Conservation (phyloP, 2,797 vertebrate genomes). For the Gymnothorax reevesii region DNA sequence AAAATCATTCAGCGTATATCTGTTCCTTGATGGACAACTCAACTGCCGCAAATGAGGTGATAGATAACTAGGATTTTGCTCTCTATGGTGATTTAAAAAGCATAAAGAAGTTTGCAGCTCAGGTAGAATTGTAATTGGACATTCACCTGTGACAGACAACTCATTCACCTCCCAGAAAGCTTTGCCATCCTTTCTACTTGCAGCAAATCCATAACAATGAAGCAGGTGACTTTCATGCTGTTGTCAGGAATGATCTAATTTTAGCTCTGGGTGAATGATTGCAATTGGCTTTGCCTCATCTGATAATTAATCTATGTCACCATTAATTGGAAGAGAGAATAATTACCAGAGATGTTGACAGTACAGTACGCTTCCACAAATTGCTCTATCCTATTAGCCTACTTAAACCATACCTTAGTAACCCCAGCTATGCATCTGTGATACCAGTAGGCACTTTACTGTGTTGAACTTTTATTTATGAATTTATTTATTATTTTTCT, state of each 20-base stretch:
- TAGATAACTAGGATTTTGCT: slow-evolving; percentile 78
- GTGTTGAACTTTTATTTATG: slow-evolving; percentile 79
- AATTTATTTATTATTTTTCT: slow-evolving; percentile 64
- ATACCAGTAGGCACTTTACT: slow-evolving; percentile 64
- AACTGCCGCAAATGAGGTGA: slow-evolving; percentile 60
- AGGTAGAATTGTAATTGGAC: slow-evolving; percentile 96
- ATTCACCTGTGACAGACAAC: slow-evolving; percentile 99
- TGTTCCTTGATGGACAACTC: slow-evolving; percentile 80
- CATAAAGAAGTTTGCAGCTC: slow-evolving; percentile 88
- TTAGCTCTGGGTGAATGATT: slow-evolving; percentile 99
- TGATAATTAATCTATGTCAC: slow-evolving; percentile 99
- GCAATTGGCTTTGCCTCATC: slow-evolving; percentile 99
- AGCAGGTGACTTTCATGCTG: slow-evolving; percentile 99
- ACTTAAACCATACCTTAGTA: slow-evolving; percentile 90
- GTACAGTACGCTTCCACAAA: slow-evolving; percentile 98
- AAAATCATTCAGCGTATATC: slow-evolving; percentile 78
- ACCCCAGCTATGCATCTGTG: slow-evolving; percentile 83
- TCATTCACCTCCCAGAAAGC: slow-evolving; percentile 96
- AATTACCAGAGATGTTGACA: slow-evolving; percentile 99
- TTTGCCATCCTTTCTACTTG: slow-evolving; percentile 91
- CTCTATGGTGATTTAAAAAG: slow-evolving; percentile 79
- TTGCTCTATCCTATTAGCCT: slow-evolving; percentile 95
- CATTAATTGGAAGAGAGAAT: slow-evolving; percentile 99
- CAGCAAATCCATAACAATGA: slow-evolving; percentile 99
- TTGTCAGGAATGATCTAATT: slow-evolving; percentile 99